phyloP scores from a whole-genome alignment of 1,140 invertebrate species.

The Achatina immaculata region DNA sequence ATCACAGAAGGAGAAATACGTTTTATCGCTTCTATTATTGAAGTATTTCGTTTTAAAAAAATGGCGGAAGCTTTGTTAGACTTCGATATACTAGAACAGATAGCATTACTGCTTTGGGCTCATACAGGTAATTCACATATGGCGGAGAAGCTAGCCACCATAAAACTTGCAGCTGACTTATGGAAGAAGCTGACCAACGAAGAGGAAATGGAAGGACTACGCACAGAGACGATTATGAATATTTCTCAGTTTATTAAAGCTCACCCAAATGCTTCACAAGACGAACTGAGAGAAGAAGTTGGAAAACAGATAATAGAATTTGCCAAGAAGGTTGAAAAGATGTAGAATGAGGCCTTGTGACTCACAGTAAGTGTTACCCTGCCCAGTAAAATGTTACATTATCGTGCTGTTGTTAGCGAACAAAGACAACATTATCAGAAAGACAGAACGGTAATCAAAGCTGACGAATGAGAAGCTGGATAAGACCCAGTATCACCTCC shows the following conservation, averaged over 20 bases:
- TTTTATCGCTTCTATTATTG: not conserved
- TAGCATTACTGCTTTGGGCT: conserved; percentile 49
- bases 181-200: conserved; percentile 52
- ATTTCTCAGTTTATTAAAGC: conserved; percentile 58
- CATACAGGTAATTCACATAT: conserved; percentile 43
- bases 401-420: too few species aligned
- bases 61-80: conserved; percentile 31
- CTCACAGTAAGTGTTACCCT: too few species aligned
- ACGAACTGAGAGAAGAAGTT: conserved; percentile 53
- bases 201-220: conserved; percentile 52
- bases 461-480: too few species aligned
- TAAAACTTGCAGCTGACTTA: conserved; percentile 48
- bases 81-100: conserved; percentile 49
- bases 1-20: not conserved
- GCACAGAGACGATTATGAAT: conserved; percentile 51
- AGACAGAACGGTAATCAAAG: too few species aligned
- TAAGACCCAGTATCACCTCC: too few species aligned
- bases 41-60: not conserved
- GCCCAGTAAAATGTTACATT: too few species aligned
- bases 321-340: conserved; percentile 49
- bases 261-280: conserved; percentile 56
- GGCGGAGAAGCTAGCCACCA: conserved; percentile 42
- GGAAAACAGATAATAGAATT: conserved; percentile 51
- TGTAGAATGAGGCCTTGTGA: conserved; percentile 40
- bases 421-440: too few species aligned